Evolutionary conservation across 2,888 invertebrate species (phyloP), one percentile per base, ranked within the genome.

Genomic region (Callosobruchus maculatus): DNA sequence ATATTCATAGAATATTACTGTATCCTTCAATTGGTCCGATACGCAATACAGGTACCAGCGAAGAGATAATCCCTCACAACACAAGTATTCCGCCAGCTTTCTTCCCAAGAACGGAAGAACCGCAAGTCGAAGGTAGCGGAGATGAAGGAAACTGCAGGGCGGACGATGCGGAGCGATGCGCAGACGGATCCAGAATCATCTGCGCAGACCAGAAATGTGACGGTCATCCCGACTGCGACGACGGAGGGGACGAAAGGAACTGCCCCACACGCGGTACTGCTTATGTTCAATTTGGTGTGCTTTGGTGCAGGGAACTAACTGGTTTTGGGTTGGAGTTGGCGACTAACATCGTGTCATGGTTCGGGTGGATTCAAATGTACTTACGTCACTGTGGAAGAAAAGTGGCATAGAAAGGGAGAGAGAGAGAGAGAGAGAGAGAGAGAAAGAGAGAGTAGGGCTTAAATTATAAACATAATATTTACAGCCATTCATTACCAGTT

Each of bases 221-320:
- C 83, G 90, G 91, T 0, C 80, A 81, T 0, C 68, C 72, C 0
- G 91, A 95, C 80, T 95, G 95, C 82, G 83, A 86, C 5, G 92
- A 93, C 81, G 89, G 89, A 4, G 90, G 90, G 22, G 95, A 95
- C 83, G 95, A 95, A 84, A 80, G 81, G 21, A 87, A 89, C 78
- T 94, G 94, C 83, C 82, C 80, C 22, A 49, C 26, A 22, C 68
- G 70, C 70, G 70, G 73, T 72, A 49, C 21, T 26, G 31, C n/a
- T 22, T 21, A 22, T 49, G 49, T 49, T 49, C 49, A 49, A 49
- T 49, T 9, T 67, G 21, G 21, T n/a, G 73, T 26, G 26, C 26
- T 26, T 74, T 68, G 26, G 77, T 75, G 80, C 70, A 71, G 72
- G 30, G 30, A 26, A 74, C 76, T 77, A 76, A 76, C 75, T 70